Conservation (phyloP, 2,888 invertebrate genomes). For the Crepidodera aurea region DNA sequence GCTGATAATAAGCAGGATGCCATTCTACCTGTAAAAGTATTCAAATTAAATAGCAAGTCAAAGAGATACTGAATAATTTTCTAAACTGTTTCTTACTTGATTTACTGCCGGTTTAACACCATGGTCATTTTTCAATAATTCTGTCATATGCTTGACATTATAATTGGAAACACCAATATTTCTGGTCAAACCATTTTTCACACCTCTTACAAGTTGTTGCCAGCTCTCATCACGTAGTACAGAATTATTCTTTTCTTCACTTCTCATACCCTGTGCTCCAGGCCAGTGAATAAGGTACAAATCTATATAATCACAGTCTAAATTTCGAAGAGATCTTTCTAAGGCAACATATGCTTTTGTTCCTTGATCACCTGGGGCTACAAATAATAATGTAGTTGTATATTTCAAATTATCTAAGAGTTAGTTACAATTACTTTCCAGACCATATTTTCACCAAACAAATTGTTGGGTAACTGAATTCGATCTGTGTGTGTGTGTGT, state of each 20-base stretch:
- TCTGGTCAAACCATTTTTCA: slow-evolving; percentile 67
- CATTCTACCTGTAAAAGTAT: slow-evolving; percentile 77
- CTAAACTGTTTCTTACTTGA: slow-evolving; percentile 67
- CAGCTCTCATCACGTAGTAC: slow-evolving; percentile 71
- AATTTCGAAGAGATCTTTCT: slow-evolving; percentile 66
- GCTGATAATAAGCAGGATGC: slow-evolving; percentile 77
- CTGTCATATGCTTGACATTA: slow-evolving; percentile 71
- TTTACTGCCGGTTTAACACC: slow-evolving; percentile 75
- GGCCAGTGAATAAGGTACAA: slow-evolving; percentile 87
- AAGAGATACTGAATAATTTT: too few species aligned
- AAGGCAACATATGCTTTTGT: slow-evolving; percentile 64
- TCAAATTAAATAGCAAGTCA: too few species aligned
- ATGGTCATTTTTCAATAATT: slow-evolving; percentile 66
- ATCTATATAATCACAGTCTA: slow-evolving; percentile 76
- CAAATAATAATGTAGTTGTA: neutral
- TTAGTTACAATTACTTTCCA: too few species aligned
- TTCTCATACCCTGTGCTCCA: slow-evolving; percentile 66
- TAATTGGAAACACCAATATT: slow-evolving; percentile 88
- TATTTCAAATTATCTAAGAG: too few species aligned
- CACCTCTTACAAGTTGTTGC: slow-evolving; percentile 70
- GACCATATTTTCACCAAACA: too few species aligned
- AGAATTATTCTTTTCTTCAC: slow-evolving; percentile 58
- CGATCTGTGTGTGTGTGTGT: too few species aligned
- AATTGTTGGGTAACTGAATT: too few species aligned
- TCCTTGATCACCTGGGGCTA: slow-evolving; percentile 54